phyloP scores from a whole-genome alignment of 2,797 vertebrate species.

The Chrosomus eos region DNA sequence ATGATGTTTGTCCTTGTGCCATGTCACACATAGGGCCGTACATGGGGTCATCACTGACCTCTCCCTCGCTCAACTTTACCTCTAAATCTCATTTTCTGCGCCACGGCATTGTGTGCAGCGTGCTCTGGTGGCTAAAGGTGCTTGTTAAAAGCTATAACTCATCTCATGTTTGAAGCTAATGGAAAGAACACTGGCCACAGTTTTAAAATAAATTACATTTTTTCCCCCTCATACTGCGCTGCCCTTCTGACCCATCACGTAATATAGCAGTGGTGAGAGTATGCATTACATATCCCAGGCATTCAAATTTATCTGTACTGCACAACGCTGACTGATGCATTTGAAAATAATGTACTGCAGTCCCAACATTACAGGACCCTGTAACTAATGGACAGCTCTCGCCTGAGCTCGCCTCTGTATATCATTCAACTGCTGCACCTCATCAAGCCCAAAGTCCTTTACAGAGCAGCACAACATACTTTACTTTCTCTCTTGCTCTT shows the following conservation, averaged over 20 bases:
- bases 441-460: conserved; percentile 80
- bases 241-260: conserved; percentile 92
- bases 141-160: conserved; percentile 87
- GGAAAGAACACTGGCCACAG: conserved; percentile 93
- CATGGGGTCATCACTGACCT: conserved; percentile 48
- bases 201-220: conserved; percentile 89
- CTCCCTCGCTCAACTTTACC: conserved; percentile 19
- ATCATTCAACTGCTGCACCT: conserved; percentile 89
- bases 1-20: conserved; percentile 49
- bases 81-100: conserved; percentile 33
- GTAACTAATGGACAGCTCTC: conserved; percentile 94
- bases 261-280: conserved; percentile 84
- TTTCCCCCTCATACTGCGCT: conserved; percentile 71
- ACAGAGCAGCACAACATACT: conserved; percentile 64
- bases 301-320: conserved; percentile 90
- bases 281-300: conserved; percentile 90
- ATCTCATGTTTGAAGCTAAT: conserved; percentile 86
- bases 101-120: conserved; percentile 71
- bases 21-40: conserved; percentile 32
- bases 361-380: conserved; percentile 88
- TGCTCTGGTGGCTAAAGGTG: conserved; percentile 80
- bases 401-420: conserved; percentile 89
- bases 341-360: conserved; percentile 97
- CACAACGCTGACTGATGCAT: conserved; percentile 95
- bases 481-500: conserved; percentile 40